Percentiles rank a stretch among this genome's conserved stretches.
Evolutionary conservation across 2,797 vertebrate species (phyloP).

Genomic region (Xenops minutus): DNA sequence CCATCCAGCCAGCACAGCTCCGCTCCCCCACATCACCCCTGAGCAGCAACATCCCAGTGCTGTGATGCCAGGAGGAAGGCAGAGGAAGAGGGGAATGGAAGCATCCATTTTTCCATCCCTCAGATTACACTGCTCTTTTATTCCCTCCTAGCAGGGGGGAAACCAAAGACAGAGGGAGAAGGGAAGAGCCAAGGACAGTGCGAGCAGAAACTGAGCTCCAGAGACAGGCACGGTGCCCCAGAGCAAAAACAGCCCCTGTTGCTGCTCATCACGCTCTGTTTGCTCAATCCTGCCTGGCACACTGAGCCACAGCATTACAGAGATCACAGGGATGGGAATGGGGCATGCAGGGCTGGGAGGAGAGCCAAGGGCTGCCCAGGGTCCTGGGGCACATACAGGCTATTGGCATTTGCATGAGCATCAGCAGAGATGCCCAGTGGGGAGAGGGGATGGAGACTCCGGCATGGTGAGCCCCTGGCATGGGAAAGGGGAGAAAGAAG

Average conservation of each 20-base stretch:
- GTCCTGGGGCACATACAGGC: rapidly evolving
- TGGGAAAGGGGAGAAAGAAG: neutral
- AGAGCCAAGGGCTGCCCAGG: neutral
- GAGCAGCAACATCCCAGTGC: rapidly evolving
- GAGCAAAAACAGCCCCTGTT: neutral
- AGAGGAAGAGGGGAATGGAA: neutral
- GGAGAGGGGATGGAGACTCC: neutral
- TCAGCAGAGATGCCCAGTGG: neutral
- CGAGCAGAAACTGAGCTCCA: neutral
- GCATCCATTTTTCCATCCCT: neutral
- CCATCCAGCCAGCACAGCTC: rapidly evolving
- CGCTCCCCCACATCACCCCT: rapidly evolving
- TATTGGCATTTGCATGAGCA: rapidly evolving
- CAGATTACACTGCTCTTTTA: neutral
- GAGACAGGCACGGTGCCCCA: slow-evolving; percentile 3
- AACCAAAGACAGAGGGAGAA: neutral
- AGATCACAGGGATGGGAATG: neutral
- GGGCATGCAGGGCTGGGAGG: neutral
- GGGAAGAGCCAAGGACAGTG: neutral
- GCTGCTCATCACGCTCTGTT: neutral
- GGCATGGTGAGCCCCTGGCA: rapidly evolving
- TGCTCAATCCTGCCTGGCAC: neutral
- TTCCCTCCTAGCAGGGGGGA: neutral
- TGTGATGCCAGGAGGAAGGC: neutral
- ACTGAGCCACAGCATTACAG: rapidly evolving